A percentile compares a stretch with the other conserved stretches of the same genome.
These are phyloP conservation scores for Rhyacophila evoluta DNA, from an alignment of 2,888 invertebrate genomes.

Conservation along the genomic window DNA sequence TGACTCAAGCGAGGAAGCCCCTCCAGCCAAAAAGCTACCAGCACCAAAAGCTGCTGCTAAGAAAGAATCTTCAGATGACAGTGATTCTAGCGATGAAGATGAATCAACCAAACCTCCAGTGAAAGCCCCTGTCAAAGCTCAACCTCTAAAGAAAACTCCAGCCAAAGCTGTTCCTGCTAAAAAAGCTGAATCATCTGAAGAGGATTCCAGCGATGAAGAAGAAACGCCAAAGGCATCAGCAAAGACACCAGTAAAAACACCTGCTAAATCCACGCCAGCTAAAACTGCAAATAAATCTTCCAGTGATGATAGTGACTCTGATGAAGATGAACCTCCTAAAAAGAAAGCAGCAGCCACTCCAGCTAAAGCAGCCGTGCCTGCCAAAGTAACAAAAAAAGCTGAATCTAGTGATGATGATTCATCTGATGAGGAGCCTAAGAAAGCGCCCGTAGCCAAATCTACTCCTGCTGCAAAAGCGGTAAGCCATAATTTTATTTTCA, in stretches of 20 bases:
- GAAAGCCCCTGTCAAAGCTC: constrained; percentile 47
- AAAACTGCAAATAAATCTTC: constrained; percentile 58
- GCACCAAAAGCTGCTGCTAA: constrained; percentile 56
- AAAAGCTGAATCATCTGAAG: constrained; percentile 58
- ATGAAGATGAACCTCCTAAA: constrained; percentile 57
- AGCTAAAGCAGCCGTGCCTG: constrained; percentile 53
- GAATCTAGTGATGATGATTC: constrained; percentile 59
- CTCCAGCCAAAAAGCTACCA: constrained; percentile 54
- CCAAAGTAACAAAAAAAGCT: constrained; percentile 56
- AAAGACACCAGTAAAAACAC: constrained; percentile 56
- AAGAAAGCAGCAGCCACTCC: constrained; percentile 55
- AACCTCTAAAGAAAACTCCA: constrained; percentile 51
- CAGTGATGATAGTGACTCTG: constrained; percentile 58
- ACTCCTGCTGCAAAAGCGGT: constrained; percentile 56
- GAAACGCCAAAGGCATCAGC: constrained; percentile 54
- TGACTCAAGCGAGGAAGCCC: constrained; percentile 61
- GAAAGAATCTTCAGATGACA: constrained; percentile 58
- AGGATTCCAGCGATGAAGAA: constrained; percentile 59
- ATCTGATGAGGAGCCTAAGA: constrained; percentile 60
- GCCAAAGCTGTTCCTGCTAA: constrained; percentile 56
- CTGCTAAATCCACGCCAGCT: constrained; percentile 55
- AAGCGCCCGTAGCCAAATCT: constrained; percentile 56
- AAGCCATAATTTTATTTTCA: constrained; percentile 31
- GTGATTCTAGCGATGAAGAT: constrained; percentile 61
- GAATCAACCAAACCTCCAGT: constrained; percentile 53